phyloP scores from a whole-genome alignment of 1,140 invertebrate genomes.

The Chelonus insularis region DNA sequence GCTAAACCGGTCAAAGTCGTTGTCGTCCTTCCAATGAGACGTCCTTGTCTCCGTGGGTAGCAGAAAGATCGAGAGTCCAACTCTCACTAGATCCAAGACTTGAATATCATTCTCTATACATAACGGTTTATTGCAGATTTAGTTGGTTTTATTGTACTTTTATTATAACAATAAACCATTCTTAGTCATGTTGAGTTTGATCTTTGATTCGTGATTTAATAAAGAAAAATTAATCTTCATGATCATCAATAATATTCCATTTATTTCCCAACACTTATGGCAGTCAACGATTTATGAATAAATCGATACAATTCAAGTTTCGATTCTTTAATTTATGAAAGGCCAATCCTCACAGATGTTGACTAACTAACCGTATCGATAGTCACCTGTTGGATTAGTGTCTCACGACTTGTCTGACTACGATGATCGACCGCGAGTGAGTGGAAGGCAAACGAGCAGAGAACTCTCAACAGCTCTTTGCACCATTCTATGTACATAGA shows the following conservation, averaged over 20 bases:
- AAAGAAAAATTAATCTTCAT: no score
- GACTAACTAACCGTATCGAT: slow-evolving; percentile 24
- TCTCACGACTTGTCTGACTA: slow-evolving; percentile 18
- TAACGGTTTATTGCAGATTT: no score
- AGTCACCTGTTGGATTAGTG: slow-evolving; percentile 30
- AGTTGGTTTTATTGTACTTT: no score
- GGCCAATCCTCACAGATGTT: slow-evolving; percentile 8
- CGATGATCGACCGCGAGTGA: slow-evolving; percentile 22
- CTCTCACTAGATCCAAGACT: slow-evolving; percentile 19
- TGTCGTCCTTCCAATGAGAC: slow-evolving; percentile 25
- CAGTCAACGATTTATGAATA: no score
- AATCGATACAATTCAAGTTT: neutral
- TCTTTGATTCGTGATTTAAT: no score
- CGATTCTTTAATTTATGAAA: neutral
- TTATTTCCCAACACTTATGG: no score
- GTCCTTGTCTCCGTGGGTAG: slow-evolving; percentile 22
- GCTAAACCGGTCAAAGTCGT: slow-evolving; percentile 32
- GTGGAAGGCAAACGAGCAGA: slow-evolving; percentile 23
- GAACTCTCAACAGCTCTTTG: slow-evolving; percentile 16
- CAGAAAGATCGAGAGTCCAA: slow-evolving; percentile 25
- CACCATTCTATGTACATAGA: neutral
- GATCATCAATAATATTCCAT: no score
- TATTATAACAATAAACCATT: no score
- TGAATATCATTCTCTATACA: neutral
- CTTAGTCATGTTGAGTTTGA: no score